phyloP scores from a whole-genome alignment of 2,888 invertebrate species.

The Tillus elongatus region DNA sequence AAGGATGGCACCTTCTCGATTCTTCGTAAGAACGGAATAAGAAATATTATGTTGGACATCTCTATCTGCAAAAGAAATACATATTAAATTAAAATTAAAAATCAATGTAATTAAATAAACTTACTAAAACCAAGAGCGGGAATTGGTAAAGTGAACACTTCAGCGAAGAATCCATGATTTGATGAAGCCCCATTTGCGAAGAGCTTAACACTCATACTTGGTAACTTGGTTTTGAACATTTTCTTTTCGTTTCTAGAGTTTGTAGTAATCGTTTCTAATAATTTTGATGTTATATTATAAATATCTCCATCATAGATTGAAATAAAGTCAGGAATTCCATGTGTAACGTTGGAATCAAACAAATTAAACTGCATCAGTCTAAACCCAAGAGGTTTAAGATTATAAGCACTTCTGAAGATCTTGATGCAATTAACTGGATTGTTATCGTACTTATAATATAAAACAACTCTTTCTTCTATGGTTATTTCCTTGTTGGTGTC shows the following conservation, averaged over 20 bases:
- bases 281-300: conserved; percentile 69
- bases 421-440: conserved; percentile 95
- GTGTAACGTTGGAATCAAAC: conserved; percentile 70
- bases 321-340: conserved; percentile 73
- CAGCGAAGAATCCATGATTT: conserved; percentile 94
- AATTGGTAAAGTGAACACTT: conserved; percentile 89
- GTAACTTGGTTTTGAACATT: conserved; percentile 64
- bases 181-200: conserved; percentile 92
- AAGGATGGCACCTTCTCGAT: conserved; percentile 77
- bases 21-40: conserved; percentile 66
- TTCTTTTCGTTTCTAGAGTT: conserved; percentile 62
- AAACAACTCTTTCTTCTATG: conserved; percentile 78
- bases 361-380: conserved; percentile 83
- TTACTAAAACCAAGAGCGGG: conserved; percentile 83
- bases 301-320: conserved; percentile 88
- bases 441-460: conserved; percentile 96
- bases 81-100: background rate
- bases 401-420: conserved; percentile 80
- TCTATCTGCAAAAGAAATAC: conserved; percentile 55
- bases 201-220: conserved; percentile 79
- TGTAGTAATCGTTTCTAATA: conserved; percentile 64
- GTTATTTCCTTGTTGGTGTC: conserved; percentile 86
- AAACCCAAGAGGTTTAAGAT: conserved; percentile 82
- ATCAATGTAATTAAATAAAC: conserved; percentile 34
- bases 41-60: conserved; percentile 87